Evolutionary conservation across 2,888 invertebrate species (phyloP).

Genomic region (Periphyllus acericola): DNA sequence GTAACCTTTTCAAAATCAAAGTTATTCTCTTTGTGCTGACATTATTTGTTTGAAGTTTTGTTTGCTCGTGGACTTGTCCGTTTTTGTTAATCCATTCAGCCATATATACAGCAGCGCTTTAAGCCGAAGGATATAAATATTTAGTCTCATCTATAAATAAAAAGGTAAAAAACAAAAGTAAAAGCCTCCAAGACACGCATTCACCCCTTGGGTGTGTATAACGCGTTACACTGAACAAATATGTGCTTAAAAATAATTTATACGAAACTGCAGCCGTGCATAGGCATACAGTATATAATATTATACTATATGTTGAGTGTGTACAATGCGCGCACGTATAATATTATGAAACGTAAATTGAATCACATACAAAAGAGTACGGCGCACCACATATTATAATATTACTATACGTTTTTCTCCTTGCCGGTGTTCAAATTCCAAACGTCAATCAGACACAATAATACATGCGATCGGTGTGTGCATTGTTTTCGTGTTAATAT

Average conservation of each 20-base stretch:
- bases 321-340: not conserved
- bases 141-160: conserved; percentile 7
- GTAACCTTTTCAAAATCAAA: conserved; percentile 14
- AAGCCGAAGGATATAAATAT: conserved; percentile 32
- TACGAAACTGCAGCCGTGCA: not conserved
- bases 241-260: not conserved
- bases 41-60: conserved; percentile 29
- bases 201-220: not conserved
- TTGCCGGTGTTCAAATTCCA: not conserved
- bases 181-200: not conserved
- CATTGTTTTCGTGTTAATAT: too few relatives aligned
- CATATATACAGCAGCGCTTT: not conserved
- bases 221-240: not conserved
- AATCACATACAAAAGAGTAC: not conserved
- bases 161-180: conserved; percentile 17
- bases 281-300: not conserved
- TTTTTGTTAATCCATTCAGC: conserved; percentile 37
- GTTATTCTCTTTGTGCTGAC: conserved; percentile 33
- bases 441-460: not conserved
- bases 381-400: not conserved
- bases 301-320: not conserved
- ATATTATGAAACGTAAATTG: not conserved
- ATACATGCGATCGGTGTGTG: too few relatives aligned
- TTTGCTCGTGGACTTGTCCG: conserved; percentile 30
- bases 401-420: not conserved